Base-by-base conservation (phyloP, 2,113 vertebrate species). In the Seriola dumerili region DNA sequence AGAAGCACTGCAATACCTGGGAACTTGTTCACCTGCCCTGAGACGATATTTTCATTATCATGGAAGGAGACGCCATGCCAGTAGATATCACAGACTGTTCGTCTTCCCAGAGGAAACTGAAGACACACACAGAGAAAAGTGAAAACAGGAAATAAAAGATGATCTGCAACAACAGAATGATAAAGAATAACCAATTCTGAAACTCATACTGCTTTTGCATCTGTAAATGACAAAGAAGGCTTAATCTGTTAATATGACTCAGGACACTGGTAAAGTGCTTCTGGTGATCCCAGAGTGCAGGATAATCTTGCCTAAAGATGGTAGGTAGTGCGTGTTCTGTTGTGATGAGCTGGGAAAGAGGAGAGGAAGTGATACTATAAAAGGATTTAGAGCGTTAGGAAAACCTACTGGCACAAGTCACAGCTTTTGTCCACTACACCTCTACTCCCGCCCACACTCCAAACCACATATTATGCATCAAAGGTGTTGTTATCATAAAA, bases 21-120 rank as follows among this genome's bases (percentile, higher is more conserved):
- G 78, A 98, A 99, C 94, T 99, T 99, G 96, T 99, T 99, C 93
- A 99, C 97, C 95, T 97, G 97, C 81, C 98, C 98, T 32, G 96
- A 98, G 93, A 96, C 91, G 62, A 99, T 97, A 80, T 96, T 94
- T 70, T 97, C 96, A 13, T 89, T 98, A 54, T 99, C 98, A 0
- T 97, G 98, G 88, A 99, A 99, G 0, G 98, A 99, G 3, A 98
- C 97, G 8, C 97, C 98, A 0, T 99, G 98, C 98, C 98, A 99
- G 21, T 99, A 99, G 94, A 99, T 98, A 83, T 99, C 98, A 66
- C 98, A 99, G 1, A 97, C 96, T 67, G 97, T 67, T 67, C 98
- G 96, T 36, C 98, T 95, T 62, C 98, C 98, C 29, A 96, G 76
- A 0, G 97, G 98, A 75, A 98, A 97, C 98, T 99, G 91, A 6